Evolutionary conservation across 1,140 invertebrate species (phyloP).

Genomic region (Temnothorax longispinosus): DNA sequence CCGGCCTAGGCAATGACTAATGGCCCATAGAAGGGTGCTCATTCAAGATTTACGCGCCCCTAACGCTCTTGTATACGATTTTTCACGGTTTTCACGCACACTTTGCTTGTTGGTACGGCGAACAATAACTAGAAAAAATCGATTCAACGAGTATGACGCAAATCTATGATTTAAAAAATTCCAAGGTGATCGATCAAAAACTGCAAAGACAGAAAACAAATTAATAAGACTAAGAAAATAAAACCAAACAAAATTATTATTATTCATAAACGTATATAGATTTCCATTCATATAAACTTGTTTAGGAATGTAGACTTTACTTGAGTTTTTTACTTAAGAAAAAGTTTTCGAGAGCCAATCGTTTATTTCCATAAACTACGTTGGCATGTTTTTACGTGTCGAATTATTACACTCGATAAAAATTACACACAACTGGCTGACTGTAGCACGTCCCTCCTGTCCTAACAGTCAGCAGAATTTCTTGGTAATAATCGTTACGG

Average conservation of each 20-base stretch:
- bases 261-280: not conserved
- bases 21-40: constrained; percentile 66
- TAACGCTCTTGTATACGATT: constrained; percentile 71
- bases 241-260: not conserved
- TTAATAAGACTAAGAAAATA: not conserved
- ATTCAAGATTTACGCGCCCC: constrained; percentile 66
- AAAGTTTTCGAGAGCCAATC: not conserved
- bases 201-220: constrained; percentile 16
- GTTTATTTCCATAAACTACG: not conserved
- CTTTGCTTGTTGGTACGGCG: constrained; percentile 56
- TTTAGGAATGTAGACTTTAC: not conserved
- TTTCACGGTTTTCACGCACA: constrained; percentile 74
- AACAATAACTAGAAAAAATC: constrained; percentile 71
- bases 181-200: constrained; percentile 37
- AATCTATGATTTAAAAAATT: constrained; percentile 55
- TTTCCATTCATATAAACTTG: not conserved
- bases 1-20: constrained; percentile 73
- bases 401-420: not conserved
- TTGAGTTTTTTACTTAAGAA: not conserved
- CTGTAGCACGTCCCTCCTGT: constrained; percentile 49
- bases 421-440: constrained; percentile 37
- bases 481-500: constrained; percentile 67
- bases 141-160: constrained; percentile 54
- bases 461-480: constrained; percentile 62
- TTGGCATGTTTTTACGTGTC: not conserved